Evolutionary conservation across 2,113 vertebrate species (phyloP).

Genomic region (Ceratotherium simum): DNA sequence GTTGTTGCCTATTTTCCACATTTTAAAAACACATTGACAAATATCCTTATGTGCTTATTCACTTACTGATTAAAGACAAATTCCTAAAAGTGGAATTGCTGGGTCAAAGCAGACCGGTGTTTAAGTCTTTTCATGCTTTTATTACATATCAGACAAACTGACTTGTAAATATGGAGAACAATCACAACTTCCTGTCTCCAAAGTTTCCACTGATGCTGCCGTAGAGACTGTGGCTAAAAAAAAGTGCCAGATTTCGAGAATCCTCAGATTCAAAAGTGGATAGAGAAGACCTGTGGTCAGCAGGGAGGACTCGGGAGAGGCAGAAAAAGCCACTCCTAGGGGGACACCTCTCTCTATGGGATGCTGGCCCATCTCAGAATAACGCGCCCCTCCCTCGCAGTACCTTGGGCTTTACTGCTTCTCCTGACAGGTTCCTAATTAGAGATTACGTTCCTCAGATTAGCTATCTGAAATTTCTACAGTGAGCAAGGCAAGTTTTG

Average conservation of each 20-base stretch:
- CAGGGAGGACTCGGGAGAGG: too few relatives aligned
- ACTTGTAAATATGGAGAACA: background rate
- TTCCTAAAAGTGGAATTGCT: background rate
- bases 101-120: background rate
- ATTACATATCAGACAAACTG: background rate
- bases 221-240: background rate
- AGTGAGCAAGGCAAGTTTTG: background rate
- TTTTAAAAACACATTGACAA: background rate
- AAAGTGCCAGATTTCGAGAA: background rate
- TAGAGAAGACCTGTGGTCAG: background rate
- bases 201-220: background rate
- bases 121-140: conserved; percentile 11
- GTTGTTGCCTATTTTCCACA: background rate
- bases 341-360: rapidly evolving
- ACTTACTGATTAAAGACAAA: background rate
- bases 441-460: background rate
- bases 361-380: rapidly evolving
- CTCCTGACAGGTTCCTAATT: background rate
- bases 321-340: background rate
- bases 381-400: rapidly evolving
- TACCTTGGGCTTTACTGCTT: background rate
- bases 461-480: background rate
- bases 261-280: background rate
- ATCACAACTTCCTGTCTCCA: background rate
- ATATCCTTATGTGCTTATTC: background rate